These are phyloP conservation scores for Donacobius atricapilla DNA, from an alignment of 2,113 vertebrate species.

Conservation along the genomic window DNA sequence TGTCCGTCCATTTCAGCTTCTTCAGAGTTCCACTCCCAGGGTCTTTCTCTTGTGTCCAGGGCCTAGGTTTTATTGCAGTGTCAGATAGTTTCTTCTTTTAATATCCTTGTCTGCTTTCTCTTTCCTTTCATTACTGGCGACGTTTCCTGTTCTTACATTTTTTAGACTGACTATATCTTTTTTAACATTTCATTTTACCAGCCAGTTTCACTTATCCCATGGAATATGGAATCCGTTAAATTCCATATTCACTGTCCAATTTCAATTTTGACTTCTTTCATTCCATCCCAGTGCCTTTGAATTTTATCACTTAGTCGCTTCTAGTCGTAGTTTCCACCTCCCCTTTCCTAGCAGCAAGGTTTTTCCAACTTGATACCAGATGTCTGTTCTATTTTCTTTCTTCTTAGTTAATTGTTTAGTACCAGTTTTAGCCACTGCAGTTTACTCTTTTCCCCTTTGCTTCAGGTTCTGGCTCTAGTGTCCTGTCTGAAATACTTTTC, in stretches of 20 bases:
- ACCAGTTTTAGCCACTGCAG: neutral
- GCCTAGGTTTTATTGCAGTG: neutral
- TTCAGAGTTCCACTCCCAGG: neutral
- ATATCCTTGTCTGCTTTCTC: neutral
- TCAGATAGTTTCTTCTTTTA: neutral
- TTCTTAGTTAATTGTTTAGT: neutral
- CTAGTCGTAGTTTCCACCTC: neutral
- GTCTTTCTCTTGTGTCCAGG: neutral
- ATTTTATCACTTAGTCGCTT: neutral
- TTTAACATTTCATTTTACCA: neutral
- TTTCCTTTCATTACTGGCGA: neutral
- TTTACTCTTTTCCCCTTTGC: neutral
- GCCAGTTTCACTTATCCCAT: neutral
- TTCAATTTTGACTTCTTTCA: neutral
- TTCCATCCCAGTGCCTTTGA: neutral
- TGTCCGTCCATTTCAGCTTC: neutral
- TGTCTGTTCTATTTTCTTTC: neutral
- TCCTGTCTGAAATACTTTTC: neutral
- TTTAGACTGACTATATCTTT: neutral
- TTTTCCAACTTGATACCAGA: neutral
- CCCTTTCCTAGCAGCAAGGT: neutral
- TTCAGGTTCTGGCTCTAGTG: neutral
- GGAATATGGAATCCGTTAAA: too few relatives aligned
- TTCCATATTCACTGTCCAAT: neutral
- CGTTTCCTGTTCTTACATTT: neutral